Percentiles rank a stretch among this genome's conserved stretches.
These are phyloP conservation scores for Callorhinus ursinus DNA, from an alignment of 2,113 vertebrate genomes.

Conservation along the genomic window DNA sequence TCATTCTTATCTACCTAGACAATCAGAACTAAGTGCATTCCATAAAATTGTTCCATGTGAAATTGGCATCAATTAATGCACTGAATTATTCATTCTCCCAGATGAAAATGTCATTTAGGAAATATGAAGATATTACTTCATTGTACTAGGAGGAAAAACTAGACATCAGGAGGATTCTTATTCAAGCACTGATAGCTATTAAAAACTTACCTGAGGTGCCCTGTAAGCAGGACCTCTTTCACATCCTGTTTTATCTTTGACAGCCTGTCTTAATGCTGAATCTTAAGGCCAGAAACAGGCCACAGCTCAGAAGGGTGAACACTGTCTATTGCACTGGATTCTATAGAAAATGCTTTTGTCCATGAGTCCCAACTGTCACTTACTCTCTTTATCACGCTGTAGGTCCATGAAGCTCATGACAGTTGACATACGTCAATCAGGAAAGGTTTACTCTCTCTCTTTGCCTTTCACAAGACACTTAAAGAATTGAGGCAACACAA, in stretches of 20 bases:
- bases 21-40: conserved; percentile 57
- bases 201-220: conserved; percentile 73
- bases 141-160: conserved; percentile 45
- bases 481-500: neutral
- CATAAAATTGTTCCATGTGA: conserved; percentile 58
- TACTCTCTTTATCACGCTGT: neutral
- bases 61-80: conserved; percentile 62
- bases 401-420: neutral
- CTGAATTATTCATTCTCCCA: neutral
- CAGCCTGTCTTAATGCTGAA: conserved; percentile 65
- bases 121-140: conserved; percentile 59
- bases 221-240: neutral
- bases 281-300: conserved; percentile 59
- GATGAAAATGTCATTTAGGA: conserved; percentile 61
- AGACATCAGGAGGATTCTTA: conserved; percentile 40
- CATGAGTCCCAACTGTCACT: neutral
- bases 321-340: neutral
- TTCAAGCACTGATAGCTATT: conserved; percentile 56
- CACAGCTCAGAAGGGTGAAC: conserved; percentile 41
- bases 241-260: conserved; percentile 68
- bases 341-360: conserved; percentile 15
- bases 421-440: conserved; percentile 46
- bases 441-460: neutral
- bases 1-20: neutral
- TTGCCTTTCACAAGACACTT: neutral